A percentile compares a stretch with the other conserved stretches of the same genome.
Evolutionary conservation across 2,888 invertebrate genomes (phyloP).

Genomic region (Acanthosepion lycidas): DNA sequence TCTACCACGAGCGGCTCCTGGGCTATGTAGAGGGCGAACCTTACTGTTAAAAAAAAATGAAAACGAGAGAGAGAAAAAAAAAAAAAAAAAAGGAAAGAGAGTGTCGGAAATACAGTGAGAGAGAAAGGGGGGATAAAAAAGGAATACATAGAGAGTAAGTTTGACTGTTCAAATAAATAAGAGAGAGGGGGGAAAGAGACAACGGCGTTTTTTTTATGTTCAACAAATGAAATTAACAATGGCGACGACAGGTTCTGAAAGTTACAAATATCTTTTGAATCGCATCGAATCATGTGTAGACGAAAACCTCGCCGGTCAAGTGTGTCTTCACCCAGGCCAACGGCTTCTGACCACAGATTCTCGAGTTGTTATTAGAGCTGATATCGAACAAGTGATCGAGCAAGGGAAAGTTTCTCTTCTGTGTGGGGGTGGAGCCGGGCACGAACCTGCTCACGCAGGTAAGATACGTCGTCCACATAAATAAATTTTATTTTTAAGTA

Average conservation of each 20-base stretch:
- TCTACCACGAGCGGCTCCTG: no score
- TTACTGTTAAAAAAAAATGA: neutral
- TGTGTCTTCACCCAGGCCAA: slow-evolving; percentile 76
- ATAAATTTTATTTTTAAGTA: neutral
- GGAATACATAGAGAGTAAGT: neutral
- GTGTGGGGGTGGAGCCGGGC: slow-evolving; percentile 89
- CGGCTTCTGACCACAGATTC: slow-evolving; percentile 78
- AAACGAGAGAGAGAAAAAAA: neutral
- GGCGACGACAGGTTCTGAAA: neutral
- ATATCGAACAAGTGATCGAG: slow-evolving; percentile 77
- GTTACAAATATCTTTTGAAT: slow-evolving; percentile 66
- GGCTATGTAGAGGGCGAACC: no score
- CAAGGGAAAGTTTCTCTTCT: slow-evolving; percentile 77
- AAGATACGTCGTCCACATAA: neutral
- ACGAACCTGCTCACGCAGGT: slow-evolving; percentile 82
- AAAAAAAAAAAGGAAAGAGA: neutral
- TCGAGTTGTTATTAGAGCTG: slow-evolving; percentile 77
- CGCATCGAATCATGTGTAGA: slow-evolving; percentile 66
- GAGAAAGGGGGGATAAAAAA: neutral
- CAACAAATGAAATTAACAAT: neutral
- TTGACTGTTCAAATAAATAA: neutral
- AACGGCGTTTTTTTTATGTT: neutral
- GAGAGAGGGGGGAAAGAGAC: neutral
- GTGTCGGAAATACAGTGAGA: neutral
- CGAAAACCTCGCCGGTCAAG: slow-evolving; percentile 78